Percentiles rank a stretch among this genome's conserved stretches.
phyloP scores from a whole-genome alignment of 1,140 invertebrate species.

The Leptinotarsa defecta region DNA sequence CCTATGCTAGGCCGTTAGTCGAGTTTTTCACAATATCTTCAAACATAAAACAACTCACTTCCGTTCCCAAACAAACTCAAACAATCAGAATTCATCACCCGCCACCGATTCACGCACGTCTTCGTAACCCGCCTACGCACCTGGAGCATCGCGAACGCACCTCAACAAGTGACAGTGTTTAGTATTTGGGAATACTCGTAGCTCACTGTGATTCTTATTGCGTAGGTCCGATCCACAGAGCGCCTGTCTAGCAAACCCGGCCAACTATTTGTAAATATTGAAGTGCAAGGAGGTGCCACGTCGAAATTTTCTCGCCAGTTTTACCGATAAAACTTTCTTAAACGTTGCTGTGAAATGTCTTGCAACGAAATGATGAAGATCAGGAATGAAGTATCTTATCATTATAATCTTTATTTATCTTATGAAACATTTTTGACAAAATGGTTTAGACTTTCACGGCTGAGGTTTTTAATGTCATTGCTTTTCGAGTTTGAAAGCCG shows the following conservation, averaged over 20 bases:
- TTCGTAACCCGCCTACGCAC: not conserved
- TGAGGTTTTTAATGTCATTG: no score
- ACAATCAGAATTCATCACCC: not conserved
- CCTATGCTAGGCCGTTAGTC: no score
- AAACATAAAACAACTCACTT: not conserved
- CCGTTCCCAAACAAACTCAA: not conserved
- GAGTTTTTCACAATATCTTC: not conserved
- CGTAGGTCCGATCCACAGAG: constrained; percentile 1
- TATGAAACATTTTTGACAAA: no score
- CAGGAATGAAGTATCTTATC: no score
- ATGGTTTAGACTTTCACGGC: no score
- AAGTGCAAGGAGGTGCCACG: not conserved
- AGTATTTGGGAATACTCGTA: not conserved
- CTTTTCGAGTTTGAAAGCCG: no score
- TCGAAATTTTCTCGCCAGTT: no score
- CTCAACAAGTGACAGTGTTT: constrained; percentile 2
- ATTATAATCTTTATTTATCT: no score
- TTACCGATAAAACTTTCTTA: no score
- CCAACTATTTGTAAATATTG: constrained; percentile 8
- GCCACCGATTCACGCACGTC: not conserved
- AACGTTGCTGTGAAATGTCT: no score
- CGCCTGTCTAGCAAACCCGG: not conserved
- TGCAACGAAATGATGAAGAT: no score
- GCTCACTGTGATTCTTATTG: not conserved
- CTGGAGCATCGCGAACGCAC: not conserved